Evolutionary conservation across 1,140 invertebrate species (phyloP).

Genomic region (Cephus cinctus): DNA sequence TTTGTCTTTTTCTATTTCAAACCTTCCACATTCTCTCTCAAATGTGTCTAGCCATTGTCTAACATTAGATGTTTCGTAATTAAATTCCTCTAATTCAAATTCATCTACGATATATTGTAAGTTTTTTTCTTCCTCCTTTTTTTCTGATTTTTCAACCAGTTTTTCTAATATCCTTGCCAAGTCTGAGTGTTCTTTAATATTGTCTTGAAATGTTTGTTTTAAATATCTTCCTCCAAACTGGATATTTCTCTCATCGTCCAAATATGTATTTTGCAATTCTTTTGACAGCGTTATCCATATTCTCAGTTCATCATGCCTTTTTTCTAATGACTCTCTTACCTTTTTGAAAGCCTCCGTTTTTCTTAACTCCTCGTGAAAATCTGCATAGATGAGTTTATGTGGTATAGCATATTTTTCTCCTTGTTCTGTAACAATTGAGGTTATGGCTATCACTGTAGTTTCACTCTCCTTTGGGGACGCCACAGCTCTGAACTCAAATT

Average conservation of each 20-base stretch:
- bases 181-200: neutral
- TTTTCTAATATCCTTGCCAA: constrained; percentile 12
- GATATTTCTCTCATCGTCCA: constrained; percentile 14
- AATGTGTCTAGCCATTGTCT: constrained; percentile 11
- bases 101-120: constrained; percentile 5
- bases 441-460: constrained; percentile 13
- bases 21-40: constrained; percentile 11
- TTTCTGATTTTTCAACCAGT: neutral
- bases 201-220: constrained; percentile 6
- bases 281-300: constrained; percentile 12
- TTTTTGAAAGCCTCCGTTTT: constrained; percentile 16
- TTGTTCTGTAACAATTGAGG: constrained; percentile 16
- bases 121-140: neutral
- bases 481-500: neutral
- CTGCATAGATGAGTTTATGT: constrained; percentile 8
- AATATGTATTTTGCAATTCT: constrained; percentile 8
- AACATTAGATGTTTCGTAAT: constrained; percentile 7
- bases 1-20: constrained; percentile 2
- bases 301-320: constrained; percentile 6
- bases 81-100: constrained; percentile 16
- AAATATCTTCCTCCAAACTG: constrained; percentile 10
- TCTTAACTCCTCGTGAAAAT: constrained; percentile 11
- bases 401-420: constrained; percentile 11
- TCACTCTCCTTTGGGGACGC: constrained; percentile 2
- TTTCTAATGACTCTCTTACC: constrained; percentile 12